phyloP scores from a whole-genome alignment of 2,797 vertebrate species.

The Orientallactaga sibirica region DNA sequence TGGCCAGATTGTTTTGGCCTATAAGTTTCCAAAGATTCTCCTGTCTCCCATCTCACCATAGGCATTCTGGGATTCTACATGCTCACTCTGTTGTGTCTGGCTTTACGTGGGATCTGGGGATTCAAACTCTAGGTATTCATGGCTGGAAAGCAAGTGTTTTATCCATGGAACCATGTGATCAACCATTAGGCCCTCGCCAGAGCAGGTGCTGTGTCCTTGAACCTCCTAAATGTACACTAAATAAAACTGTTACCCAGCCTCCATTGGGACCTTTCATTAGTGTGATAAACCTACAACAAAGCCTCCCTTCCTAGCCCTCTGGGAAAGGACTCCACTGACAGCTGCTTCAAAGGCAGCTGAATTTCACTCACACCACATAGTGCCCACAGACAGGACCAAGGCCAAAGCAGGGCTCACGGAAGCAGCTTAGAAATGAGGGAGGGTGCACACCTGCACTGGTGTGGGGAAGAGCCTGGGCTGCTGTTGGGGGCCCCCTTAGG shows the following conservation, averaged over 20 bases:
- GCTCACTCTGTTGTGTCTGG: no score
- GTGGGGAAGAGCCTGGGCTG: neutral
- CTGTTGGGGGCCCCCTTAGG: no score
- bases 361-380: no score
- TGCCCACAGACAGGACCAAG: neutral
- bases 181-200: neutral
- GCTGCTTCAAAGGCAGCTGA: neutral
- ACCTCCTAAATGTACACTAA: neutral
- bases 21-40: no score
- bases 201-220: neutral
- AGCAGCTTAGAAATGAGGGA: neutral
- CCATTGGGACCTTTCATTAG: no score
- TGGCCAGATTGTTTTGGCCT: no score
- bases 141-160: no score
- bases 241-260: neutral
- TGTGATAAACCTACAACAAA: no score
- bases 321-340: fast-evolving
- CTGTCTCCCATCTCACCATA: no score
- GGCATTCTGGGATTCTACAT: no score
- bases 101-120: no score
- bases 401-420: neutral
- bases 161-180: neutral
- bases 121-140: no score
- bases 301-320: neutral
- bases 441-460: neutral